Evolutionary conservation across 2,113 vertebrate genomes (phyloP), one percentile per base, ranked within the genome.

Genomic region (Thymallus thymallus): DNA sequence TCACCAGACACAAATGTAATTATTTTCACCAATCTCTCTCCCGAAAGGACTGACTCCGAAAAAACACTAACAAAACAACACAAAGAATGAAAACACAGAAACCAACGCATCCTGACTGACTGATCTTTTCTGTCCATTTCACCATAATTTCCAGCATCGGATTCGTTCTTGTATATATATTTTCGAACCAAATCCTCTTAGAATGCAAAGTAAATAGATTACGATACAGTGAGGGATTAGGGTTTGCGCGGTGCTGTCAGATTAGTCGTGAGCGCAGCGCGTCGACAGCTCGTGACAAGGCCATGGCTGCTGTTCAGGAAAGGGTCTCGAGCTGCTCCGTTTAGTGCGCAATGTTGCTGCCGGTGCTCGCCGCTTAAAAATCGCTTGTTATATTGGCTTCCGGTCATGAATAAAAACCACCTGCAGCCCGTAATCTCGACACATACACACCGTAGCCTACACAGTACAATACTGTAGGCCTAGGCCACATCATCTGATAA

Each of bases 121-220:
- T 93, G 88, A 92, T 93, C 88, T 92, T 16, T 51, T 91, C 89
- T 92, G 89, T 94, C 93, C 91, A 92, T 95, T 96, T 51, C 48
- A 18, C 48, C 48, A 51, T 51, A 18, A 4, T 51, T 94, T 60
- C 90, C 91, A 92, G 91, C 92, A 92, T 91, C 87, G 84, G 87
- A 18, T 51, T 51, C 14, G 48, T 94, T 94, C 92, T 92, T 94
- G 91, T 96, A 93, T 94, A 94, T 96, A 94, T 96, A 94, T 92
- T 93, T 60, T 22, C 1, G 93, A 90, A 90, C 88, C 89, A 95
- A 96, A 96, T 96, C 95, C 93, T 97, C 93, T 96, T 96, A 96
- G 94, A 94, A 95, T 96, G 94, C 94, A 94, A 94, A 96, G 93
- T 95, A 96, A 96, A 96, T 94, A 96, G 95, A 96, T 96, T 96